These are phyloP conservation scores for Saguinus imperator DNA, from an alignment of 2,113 vertebrate genomes.

Conservation along the genomic window DNA sequence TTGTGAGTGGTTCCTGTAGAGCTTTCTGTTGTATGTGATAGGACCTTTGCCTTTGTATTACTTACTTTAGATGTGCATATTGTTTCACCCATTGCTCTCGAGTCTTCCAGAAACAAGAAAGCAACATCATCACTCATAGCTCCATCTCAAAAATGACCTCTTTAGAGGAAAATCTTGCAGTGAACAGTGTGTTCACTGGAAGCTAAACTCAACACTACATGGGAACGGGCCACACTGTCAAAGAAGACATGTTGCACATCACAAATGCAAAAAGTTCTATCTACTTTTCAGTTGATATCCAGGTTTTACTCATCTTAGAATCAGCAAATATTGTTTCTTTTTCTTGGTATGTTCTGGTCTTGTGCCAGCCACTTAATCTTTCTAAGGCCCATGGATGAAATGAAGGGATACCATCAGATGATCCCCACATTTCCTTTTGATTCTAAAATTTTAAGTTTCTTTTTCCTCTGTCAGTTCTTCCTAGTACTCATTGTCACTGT, in stretches of 20 bases:
- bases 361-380: neutral
- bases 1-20: neutral
- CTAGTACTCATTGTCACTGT: neutral
- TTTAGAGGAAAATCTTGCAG: neutral
- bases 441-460: neutral
- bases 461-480: neutral
- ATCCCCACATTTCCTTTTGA: neutral
- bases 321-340: neutral
- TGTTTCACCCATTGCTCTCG: neutral
- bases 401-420: neutral
- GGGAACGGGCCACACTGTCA: neutral
- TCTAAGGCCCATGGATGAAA: neutral
- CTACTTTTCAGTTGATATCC: neutral
- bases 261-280: neutral
- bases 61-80: neutral
- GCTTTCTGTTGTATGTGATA: neutral
- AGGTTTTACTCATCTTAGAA: neutral
- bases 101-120: neutral
- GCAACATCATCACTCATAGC: neutral
- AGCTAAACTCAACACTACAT: neutral
- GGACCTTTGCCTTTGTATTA: neutral
- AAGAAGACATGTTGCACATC: neutral
- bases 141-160: neutral
- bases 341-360: neutral
- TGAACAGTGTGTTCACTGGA: neutral